phyloP scores from a whole-genome alignment of 2,888 invertebrate genomes.

The Bursaphelenchus okinawaensis region DNA sequence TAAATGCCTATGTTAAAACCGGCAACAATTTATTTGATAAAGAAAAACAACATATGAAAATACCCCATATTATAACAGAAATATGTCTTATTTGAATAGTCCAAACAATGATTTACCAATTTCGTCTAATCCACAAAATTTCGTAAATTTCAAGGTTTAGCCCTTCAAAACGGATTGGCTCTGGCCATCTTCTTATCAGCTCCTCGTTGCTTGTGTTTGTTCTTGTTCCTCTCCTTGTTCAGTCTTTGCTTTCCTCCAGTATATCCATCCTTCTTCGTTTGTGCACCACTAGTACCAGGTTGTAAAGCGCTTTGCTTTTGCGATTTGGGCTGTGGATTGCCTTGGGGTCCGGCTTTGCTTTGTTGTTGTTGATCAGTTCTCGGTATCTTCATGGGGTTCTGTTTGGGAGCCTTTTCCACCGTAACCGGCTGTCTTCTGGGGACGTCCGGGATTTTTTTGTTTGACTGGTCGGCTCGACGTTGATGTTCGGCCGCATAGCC shows the following conservation, averaged over 20 bases:
- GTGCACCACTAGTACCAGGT: background rate
- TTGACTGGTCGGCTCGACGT: background rate
- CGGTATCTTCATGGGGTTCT: background rate
- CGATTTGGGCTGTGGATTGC: background rate
- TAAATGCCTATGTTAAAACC: too few species aligned
- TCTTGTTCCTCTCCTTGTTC: conserved; percentile 18
- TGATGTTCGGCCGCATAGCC: background rate
- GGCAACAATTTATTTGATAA: too few species aligned
- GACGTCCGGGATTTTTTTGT: conserved; percentile 31
- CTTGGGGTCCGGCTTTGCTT: background rate
- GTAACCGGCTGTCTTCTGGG: background rate
- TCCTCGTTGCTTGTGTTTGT: conserved; percentile 16
- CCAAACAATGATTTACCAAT: too few species aligned
- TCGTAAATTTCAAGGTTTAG: background rate
- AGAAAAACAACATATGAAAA: too few species aligned
- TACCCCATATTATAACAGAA: too few species aligned
- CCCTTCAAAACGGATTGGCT: background rate
- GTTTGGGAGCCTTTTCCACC: background rate
- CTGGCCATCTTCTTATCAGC: conserved; percentile 7
- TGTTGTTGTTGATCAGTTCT: background rate
- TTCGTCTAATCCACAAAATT: background rate
- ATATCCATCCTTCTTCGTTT: conserved; percentile 10
- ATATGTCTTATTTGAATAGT: too few species aligned
- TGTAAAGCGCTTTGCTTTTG: background rate
- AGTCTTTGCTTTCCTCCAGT: conserved; percentile 15